Evolutionary conservation across 2,888 invertebrate species (phyloP).

Genomic region (Rapana venosa): DNA sequence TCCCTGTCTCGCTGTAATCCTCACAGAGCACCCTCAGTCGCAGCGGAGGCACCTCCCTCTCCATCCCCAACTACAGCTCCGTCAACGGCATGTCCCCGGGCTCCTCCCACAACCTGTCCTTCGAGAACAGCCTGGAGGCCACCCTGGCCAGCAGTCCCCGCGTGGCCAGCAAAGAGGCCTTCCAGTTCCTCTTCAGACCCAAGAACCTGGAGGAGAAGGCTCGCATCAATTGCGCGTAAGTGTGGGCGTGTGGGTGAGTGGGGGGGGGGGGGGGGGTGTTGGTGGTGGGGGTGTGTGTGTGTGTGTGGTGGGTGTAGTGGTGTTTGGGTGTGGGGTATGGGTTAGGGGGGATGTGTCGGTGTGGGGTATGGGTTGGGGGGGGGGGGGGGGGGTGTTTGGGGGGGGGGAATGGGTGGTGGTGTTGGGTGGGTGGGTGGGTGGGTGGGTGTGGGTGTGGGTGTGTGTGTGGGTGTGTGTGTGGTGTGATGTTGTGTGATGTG

Average conservation of each 20-base stretch:
- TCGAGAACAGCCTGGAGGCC: slow-evolving; percentile 76
- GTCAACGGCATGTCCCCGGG: slow-evolving; percentile 81
- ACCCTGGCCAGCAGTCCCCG: slow-evolving; percentile 91
- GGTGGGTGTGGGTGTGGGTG: too few species aligned
- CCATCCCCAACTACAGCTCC: slow-evolving; percentile 68
- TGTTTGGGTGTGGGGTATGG: too few species aligned
- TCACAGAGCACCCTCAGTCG: slow-evolving; percentile 80
- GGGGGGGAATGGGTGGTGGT: too few species aligned
- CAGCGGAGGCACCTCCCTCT: slow-evolving; percentile 53
- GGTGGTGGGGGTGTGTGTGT: too few species aligned
- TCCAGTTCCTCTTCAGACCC: slow-evolving; percentile 77
- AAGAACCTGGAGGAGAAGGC: slow-evolving; percentile 76
- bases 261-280: too few species aligned
- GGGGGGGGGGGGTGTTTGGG: too few species aligned
- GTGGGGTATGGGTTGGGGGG: too few species aligned
- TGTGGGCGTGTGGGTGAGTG: slow-evolving; percentile 18
- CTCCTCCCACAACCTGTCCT: slow-evolving; percentile 78
- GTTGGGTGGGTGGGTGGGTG: too few species aligned
- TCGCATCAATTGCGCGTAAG: slow-evolving; percentile 76
- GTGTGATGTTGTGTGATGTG: too few species aligned
- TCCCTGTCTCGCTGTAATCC: neutral
- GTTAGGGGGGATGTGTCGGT: too few species aligned
- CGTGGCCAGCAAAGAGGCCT: slow-evolving; percentile 88
- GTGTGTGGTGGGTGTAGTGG: too few species aligned
- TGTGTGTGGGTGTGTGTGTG: too few species aligned